Percentiles rank a stretch among this genome's conserved stretches.
Conservation (phyloP, 1,140 invertebrate genomes). For the fruit fly (Drosophila melanogaster) region Release_6_plus_ISO1_MT NT_033777.3:27960501-27961000, state of each 20-base stretch:
- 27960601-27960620: constrained; percentile 37
- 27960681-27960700: constrained; percentile 25
- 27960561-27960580: constrained; percentile 39
- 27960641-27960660: constrained; percentile 4
- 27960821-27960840: constrained; percentile 16
- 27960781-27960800: constrained; percentile 20
- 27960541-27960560: neutral
- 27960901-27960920: constrained; percentile 7
- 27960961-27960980: no score
- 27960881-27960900: no score
- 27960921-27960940: no score
- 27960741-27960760: constrained; percentile 12
- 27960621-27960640: constrained; percentile 7
- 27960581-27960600: constrained; percentile 16
- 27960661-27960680: constrained; percentile 18
- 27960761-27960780: constrained; percentile 17
- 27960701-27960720: constrained; percentile 1
- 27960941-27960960: neutral
- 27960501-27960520: constrained; percentile 23
- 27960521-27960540: constrained; percentile 38
- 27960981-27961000: constrained; percentile 14
- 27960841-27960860: neutral
- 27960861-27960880: neutral
- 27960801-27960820: constrained; percentile 43
- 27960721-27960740: neutral